Evolutionary conservation across 1,140 invertebrate genomes (phyloP).

Genomic region (Octopus bimaculoides): DNA sequence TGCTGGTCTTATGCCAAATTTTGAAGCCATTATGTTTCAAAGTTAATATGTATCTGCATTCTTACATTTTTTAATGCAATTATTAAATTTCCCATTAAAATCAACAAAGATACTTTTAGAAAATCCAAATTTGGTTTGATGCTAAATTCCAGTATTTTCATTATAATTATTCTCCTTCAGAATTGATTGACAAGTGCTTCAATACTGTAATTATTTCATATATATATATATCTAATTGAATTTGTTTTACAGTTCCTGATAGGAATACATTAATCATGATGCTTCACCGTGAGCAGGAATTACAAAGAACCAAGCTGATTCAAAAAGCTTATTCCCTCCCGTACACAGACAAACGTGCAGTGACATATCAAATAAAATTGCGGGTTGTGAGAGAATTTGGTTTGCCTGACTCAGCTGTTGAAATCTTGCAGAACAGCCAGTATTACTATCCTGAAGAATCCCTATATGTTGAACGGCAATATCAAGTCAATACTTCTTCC

Average conservation of each 20-base stretch:
- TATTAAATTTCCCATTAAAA: no score
- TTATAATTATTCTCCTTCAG: no score
- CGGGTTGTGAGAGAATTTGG: constrained; percentile 91
- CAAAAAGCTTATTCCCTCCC: constrained; percentile 74
- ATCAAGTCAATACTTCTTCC: constrained; percentile 16
- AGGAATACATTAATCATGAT: constrained; percentile 71
- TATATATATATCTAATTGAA: no score
- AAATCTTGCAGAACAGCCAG: constrained; percentile 69
- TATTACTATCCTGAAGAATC: constrained; percentile 37
- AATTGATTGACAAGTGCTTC: no score
- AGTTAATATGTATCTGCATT: no score
- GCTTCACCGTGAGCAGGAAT: constrained; percentile 81
- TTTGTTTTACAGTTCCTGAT: constrained; percentile 67
- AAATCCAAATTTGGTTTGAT: no score
- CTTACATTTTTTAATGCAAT: no score
- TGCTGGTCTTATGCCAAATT: no score
- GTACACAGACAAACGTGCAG: constrained; percentile 73
- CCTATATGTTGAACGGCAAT: constrained; percentile 16
- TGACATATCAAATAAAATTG: constrained; percentile 76
- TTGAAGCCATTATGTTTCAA: no score
- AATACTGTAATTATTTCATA: no score
- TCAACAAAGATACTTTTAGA: no score
- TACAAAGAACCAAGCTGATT: constrained; percentile 75
- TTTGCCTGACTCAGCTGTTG: constrained; percentile 85
- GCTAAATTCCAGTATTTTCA: no score